These are phyloP conservation scores for Altica lythri DNA, from an alignment of 2,888 invertebrate species.

Conservation along the genomic window DNA sequence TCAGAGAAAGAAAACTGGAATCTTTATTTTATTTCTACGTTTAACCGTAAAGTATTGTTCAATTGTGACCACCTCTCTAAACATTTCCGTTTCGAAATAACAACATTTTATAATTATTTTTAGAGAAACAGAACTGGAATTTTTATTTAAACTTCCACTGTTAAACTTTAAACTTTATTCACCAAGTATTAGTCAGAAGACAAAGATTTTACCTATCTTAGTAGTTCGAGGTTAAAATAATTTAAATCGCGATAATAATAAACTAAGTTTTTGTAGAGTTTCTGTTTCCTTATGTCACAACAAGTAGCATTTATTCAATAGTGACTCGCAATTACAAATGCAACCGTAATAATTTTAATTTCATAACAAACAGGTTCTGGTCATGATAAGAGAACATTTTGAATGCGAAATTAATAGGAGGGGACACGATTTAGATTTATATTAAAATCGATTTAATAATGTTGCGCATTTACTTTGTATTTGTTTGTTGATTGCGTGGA, in stretches of 20 bases:
- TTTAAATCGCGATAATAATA: constrained; percentile 14
- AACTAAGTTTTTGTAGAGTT: constrained; percentile 13
- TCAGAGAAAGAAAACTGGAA: no score
- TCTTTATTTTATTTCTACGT: no score
- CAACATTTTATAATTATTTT: no score
- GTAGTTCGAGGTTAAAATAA: constrained; percentile 7
- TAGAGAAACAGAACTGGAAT: no score
- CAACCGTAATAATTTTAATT: constrained; percentile 13
- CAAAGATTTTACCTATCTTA: constrained; percentile 3
- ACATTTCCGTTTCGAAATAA: no score
- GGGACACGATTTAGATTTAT: constrained; percentile 8
- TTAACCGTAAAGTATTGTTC: no score
- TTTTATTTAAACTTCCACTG: no score
- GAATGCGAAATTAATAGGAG: not conserved
- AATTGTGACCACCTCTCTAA: no score
- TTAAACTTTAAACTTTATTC: not conserved
- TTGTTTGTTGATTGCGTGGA: constrained; percentile 12
- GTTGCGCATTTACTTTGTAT: constrained; percentile 6
- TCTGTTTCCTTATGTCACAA: constrained; percentile 18
- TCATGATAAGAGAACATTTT: constrained; percentile 3
- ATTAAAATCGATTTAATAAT: constrained; percentile 13
- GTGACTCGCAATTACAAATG: constrained; percentile 16
- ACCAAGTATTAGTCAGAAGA: not conserved
- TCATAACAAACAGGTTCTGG: constrained; percentile 8
- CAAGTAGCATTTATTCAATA: constrained; percentile 13